These are phyloP conservation scores for Jordanella pulchra DNA, from an alignment of 2,797 vertebrate species.

Conservation along the genomic window DNA sequence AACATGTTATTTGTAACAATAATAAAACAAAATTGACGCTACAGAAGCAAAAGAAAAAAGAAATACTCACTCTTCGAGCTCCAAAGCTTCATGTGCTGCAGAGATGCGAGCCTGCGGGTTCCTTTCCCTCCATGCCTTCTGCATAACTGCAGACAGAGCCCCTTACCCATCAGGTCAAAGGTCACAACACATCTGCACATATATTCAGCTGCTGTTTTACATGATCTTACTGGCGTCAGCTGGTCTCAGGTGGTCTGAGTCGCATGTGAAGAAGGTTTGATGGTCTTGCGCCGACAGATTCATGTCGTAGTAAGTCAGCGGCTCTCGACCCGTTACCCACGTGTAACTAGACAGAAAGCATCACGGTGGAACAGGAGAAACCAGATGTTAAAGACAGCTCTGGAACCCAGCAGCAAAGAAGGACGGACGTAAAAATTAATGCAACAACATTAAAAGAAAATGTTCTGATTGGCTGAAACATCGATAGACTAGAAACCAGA, in stretches of 20 bases:
- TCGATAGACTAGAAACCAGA: slow-evolving; percentile 1
- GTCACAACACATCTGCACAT: background rate
- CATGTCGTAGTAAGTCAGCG: slow-evolving; percentile 96
- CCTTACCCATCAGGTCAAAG: background rate
- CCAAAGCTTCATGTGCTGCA: slow-evolving; percentile 95
- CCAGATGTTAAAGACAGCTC: background rate
- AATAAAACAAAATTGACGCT: background rate
- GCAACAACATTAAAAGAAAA: no score
- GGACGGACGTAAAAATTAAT: background rate
- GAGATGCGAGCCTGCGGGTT: slow-evolving; percentile 98
- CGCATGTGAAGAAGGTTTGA: slow-evolving; percentile 97
- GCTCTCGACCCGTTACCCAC: slow-evolving; percentile 95
- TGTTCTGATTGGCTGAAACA: background rate
- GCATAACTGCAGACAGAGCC: slow-evolving; percentile 87
- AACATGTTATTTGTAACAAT: no score
- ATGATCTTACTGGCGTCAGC: slow-evolving; percentile 91
- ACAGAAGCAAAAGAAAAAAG: background rate
- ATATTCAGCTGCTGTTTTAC: no score
- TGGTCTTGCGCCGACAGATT: slow-evolving; percentile 96
- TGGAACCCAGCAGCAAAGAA: background rate
- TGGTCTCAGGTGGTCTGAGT: slow-evolving; percentile 94
- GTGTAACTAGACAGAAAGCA: slow-evolving; percentile 83
- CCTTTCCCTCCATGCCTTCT: slow-evolving; percentile 98
- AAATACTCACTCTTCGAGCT: slow-evolving; percentile 93
- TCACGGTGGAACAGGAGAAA: background rate